phyloP scores from a whole-genome alignment of 2,888 invertebrate species.

The Philopedon plagiatum region DNA sequence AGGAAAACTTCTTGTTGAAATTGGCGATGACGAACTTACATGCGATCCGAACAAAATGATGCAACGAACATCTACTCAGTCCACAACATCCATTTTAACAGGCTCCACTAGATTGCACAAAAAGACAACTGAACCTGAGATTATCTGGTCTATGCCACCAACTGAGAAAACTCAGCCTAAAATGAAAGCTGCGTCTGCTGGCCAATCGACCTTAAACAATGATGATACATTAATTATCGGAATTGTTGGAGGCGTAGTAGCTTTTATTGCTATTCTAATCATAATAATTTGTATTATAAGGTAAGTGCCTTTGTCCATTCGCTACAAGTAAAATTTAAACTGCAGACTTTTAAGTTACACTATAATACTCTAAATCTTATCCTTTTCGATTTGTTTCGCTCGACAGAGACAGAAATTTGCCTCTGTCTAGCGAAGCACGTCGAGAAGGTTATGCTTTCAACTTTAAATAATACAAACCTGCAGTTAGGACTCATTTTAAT shows the following conservation, averaged over 20 bases:
- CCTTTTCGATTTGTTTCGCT: no score
- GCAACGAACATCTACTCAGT: slow-evolving; percentile 63
- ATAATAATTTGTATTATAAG: slow-evolving; percentile 92
- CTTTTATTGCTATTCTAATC: slow-evolving; percentile 89
- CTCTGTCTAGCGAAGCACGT: no score
- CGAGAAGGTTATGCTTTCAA: no score
- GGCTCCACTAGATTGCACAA: slow-evolving; percentile 65
- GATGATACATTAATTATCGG: slow-evolving; percentile 95
- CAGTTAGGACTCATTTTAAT: no score
- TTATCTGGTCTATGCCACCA: slow-evolving; percentile 89
- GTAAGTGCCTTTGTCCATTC: no score
- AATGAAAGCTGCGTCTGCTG: slow-evolving; percentile 73
- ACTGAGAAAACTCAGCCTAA: slow-evolving; percentile 71
- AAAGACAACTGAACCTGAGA: slow-evolving; percentile 84
- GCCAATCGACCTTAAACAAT: slow-evolving; percentile 78
- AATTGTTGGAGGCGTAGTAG: slow-evolving; percentile 94
- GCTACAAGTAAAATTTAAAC: no score
- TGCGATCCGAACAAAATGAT: slow-evolving; percentile 79
- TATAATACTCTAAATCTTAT: no score
- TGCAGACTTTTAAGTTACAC: no score
- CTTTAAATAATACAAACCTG: no score
- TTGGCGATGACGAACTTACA: slow-evolving; percentile 86
- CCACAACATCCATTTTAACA: slow-evolving; percentile 60
- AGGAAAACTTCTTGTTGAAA: slow-evolving; percentile 79
- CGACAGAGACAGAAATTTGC: no score